Evolutionary conservation across 2,113 vertebrate species (phyloP), one percentile per base, ranked within the genome.

Genomic region (Bostrychus sinensis): DNA sequence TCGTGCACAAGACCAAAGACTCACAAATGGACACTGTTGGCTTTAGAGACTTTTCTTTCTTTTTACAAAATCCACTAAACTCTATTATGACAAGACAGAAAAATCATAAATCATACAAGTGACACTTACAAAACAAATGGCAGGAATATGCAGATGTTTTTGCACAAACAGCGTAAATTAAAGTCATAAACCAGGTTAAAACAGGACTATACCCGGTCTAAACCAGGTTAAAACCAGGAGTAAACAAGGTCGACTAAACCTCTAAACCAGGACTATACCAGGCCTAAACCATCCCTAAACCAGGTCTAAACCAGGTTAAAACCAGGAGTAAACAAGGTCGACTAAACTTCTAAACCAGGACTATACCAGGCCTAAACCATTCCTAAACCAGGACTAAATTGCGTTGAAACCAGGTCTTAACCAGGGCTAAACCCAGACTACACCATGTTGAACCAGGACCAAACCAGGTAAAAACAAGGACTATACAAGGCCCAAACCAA

Each of bases 1-100:
- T 80, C 82, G 75, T 64, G 41, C 70, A 54, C 53, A 26, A 70
- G 51, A 56, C 32, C 17, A 23, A 54, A 51, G 50, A 57, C 69
- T 39, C 71, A 67, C 56, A 65, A 38, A 75, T 56, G 66, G 56
- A 64, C 50, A 34, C 37, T 19, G 23, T 57, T 28, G 60, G 43
- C 62, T 60, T 65, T 42, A 46, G 41, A 26, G 20, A n/a, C 28
- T 11, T 4, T 23, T 28, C n/a, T 28, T 41, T 25, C 37, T 7
- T 6, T 25, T 50, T 14, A 48, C 39, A n/a, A 48, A 50, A 62
- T 58, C 4, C 9, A 56, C 50, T 14, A 16, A 66, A 9, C 42
- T 46, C 1, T 19, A 51, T 41, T 19, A 43, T 17, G 50, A 32
- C 16, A 16, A 32, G 37, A 62, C 17, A 3, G 19, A 37, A 56